A percentile compares a stretch with the other conserved stretches of the same genome.
These are phyloP conservation scores for Cotesia chilonis DNA, from an alignment of 1,140 invertebrate species.

Conservation along the genomic window DNA sequence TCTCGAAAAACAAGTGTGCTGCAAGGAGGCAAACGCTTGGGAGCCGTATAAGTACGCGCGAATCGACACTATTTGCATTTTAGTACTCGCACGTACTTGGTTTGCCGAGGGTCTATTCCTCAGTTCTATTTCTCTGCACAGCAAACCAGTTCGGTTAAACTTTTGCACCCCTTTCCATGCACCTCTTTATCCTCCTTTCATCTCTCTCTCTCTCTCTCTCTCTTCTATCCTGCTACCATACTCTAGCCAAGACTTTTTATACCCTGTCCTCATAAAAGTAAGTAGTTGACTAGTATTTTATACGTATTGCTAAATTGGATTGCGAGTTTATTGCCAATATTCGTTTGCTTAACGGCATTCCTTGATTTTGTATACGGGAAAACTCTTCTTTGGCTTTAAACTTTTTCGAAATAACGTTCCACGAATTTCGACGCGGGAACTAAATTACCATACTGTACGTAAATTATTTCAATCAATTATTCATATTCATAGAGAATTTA, in stretches of 20 bases:
- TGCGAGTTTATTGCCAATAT: conserved; percentile 53
- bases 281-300: conserved; percentile 37
- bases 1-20: conserved; percentile 2
- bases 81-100: conserved; percentile 16
- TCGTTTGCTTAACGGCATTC: conserved; percentile 45
- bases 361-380: conserved; percentile 16
- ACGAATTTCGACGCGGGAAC: neutral
- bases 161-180: conserved; percentile 11
- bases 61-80: conserved; percentile 38
- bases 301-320: conserved; percentile 49
- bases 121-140: neutral
- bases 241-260: neutral
- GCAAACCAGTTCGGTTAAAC: neutral
- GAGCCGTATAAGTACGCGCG: conserved; percentile 24
- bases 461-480: too few species aligned
- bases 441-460: too few species aligned
- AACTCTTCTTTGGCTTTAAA: neutral
- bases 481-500: too few species aligned
- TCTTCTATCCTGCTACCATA: too few species aligned
- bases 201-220: neutral
- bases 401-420: neutral
- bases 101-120: conserved; percentile 16
- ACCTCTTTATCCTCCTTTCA: neutral
- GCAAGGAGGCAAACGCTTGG: neutral
- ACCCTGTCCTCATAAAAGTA: conserved; percentile 32